Conservation (phyloP, 2,113 vertebrate species). For the Prunella fulvescens region DNA sequence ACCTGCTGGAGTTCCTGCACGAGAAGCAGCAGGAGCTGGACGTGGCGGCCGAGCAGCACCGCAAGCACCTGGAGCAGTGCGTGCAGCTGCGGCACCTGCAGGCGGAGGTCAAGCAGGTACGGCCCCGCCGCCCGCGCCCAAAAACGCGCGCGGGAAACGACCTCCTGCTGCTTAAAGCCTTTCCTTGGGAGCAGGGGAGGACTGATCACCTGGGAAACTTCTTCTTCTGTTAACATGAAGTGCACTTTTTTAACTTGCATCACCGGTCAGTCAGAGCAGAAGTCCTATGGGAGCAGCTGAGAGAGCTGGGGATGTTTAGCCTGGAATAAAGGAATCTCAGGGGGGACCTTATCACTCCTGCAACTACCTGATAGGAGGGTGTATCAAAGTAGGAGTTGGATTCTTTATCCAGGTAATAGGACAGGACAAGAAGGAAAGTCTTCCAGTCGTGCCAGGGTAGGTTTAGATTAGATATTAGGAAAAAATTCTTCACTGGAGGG, state of each 20-base stretch:
- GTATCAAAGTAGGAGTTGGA: not conserved
- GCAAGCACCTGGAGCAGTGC: constrained; percentile 95
- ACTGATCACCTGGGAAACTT: not conserved
- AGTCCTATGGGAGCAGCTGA: not conserved
- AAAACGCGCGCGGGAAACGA: fast-evolving
- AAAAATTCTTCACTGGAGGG: not conserved
- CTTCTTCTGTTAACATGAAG: not conserved
- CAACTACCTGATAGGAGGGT: not conserved
- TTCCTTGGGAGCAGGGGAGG: fast-evolving
- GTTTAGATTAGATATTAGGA: not conserved
- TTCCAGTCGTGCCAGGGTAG: not conserved
- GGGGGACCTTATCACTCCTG: no score
- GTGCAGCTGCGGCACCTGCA: constrained; percentile 97
- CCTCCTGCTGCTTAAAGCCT: fast-evolving
- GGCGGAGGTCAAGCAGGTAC: constrained; percentile 97
- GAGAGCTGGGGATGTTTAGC: not conserved
- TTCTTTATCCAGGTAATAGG: not conserved
- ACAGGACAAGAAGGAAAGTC: not conserved
- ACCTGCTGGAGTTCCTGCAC: constrained; percentile 95
- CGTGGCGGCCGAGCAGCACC: constrained; percentile 89
- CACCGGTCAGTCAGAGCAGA: fast-evolving
- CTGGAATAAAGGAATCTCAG: not conserved
- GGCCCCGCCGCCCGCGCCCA: not conserved
- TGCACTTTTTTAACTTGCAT: fast-evolving
- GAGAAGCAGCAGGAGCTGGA: constrained; percentile 98